Evolutionary conservation across 2,113 vertebrate species (phyloP).

Genomic region (Microtus richardsoni): DNA sequence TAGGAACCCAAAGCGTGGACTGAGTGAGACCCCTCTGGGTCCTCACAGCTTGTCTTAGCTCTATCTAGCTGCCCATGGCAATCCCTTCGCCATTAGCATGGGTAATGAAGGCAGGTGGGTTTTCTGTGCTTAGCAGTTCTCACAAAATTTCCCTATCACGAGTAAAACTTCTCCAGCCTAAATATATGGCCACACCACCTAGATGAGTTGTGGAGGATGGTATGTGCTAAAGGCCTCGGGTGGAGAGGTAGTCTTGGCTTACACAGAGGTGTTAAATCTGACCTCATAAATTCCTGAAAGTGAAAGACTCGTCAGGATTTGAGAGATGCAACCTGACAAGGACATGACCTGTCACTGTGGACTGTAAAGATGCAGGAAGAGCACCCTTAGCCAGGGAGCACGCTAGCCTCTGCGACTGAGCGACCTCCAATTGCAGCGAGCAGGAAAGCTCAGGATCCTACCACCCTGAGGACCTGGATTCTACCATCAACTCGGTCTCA

Average conservation of each 20-base stretch:
- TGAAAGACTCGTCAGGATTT: neutral
- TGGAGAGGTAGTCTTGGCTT: neutral
- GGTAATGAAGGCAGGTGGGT: neutral
- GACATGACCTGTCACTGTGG: neutral
- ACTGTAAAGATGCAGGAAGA: neutral
- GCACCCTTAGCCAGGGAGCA: neutral
- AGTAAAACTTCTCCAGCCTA: neutral
- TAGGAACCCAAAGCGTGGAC: neutral
- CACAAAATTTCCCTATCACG: neutral
- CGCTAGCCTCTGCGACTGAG: neutral
- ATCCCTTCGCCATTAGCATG: neutral
- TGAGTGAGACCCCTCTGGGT: neutral
- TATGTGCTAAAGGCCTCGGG: neutral
- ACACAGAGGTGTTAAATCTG: neutral
- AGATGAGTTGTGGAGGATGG: neutral
- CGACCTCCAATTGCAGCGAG: neutral
- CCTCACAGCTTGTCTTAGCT: neutral
- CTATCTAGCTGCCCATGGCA: neutral
- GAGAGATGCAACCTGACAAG: neutral
- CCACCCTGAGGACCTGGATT: neutral
- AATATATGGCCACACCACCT: neutral
- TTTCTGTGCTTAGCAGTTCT: neutral
- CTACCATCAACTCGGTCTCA: neutral
- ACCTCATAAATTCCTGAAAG: conserved; percentile 6
- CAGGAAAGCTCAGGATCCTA: neutral